Evolutionary conservation across 2,888 invertebrate genomes (phyloP), one percentile per base, ranked within the genome.

Genomic region (Sphaerophoria rueppellii): DNA sequence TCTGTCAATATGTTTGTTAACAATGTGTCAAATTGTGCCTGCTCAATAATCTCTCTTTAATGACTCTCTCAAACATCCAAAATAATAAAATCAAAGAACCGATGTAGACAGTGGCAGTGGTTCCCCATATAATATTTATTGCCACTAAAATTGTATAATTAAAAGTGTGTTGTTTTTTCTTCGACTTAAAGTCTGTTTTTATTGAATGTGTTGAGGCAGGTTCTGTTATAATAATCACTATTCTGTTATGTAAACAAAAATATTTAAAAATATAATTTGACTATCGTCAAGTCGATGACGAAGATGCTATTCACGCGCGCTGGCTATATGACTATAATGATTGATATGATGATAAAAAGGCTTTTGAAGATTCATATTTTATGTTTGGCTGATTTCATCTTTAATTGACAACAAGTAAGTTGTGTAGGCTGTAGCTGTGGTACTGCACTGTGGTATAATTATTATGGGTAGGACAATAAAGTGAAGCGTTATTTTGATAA

Each of bases 91-190:
- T 85, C 80, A 75, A 76, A 69, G 76, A 81, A 69, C 80, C 50
- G 69, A 80, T 76, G 80, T 80, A 80, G 75, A 76, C 4, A 43
- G 43, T 24, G 24, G 24, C 24, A 43, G 43, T 11, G 43, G 12
- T 43, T 76, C 80, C 80, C 83, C 76, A 85, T 85, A 85, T 85
- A 85, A 85, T 85, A 85, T 85, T 85, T 80, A 85, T 85, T 80
- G 79, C 83, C 83, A 85, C 83, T 85, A 83, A 83, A 83, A 75
- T 61, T 40, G 83, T 76, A 85, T 76, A 85, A 85, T 85, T 85
- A 85, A 85, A 74, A 79, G 65, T 83, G 60, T 48, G 73, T 35
- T 54, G 35, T 34, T 61, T 73, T 54, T 54, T 34, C n/a, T 6
- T 52, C 34, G 43, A 50, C 35, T 65, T 50, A 16, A 65, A 61